Conservation (phyloP, 2,113 vertebrate species). For the Esox niger region DNA sequence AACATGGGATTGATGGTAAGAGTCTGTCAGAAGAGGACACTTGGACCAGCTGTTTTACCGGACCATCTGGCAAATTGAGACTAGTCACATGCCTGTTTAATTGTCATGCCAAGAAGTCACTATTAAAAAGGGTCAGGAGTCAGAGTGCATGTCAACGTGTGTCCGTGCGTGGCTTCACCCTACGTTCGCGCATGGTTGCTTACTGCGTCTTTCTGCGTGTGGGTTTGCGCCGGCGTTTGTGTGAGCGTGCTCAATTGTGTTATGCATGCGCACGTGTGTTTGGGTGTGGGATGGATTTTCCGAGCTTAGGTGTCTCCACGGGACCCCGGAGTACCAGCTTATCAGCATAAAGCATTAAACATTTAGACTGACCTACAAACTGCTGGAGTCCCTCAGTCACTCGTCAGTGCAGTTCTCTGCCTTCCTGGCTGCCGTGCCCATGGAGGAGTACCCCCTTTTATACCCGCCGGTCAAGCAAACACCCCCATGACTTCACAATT, state of each 20-base stretch:
- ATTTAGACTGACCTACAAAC: constrained; percentile 76
- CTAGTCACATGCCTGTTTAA: constrained; percentile 70
- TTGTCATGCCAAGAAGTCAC: constrained; percentile 63
- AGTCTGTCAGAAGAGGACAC: too few relatives aligned
- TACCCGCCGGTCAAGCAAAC: neutral
- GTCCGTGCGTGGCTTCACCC: too few relatives aligned
- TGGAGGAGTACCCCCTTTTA: neutral
- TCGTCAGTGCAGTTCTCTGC: constrained; percentile 16
- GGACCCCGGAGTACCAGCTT: constrained; percentile 36
- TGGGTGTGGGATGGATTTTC: neutral
- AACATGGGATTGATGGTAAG: too few relatives aligned
- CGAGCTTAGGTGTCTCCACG: constrained; percentile 24
- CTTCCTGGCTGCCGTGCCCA: neutral
- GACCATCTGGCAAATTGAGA: too few relatives aligned
- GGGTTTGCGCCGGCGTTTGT: constrained; percentile 21
- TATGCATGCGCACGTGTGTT: too few relatives aligned
- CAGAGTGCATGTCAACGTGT: too few relatives aligned
- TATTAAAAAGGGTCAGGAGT: constrained; percentile 44
- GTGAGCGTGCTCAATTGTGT: too few relatives aligned
- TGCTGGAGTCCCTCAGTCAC: constrained; percentile 50
- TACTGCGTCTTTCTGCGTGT: too few relatives aligned
- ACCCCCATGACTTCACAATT: neutral
- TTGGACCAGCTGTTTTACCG: too few relatives aligned
- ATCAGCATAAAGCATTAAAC: constrained; percentile 74
- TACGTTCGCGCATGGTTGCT: too few relatives aligned